A percentile compares a stretch with the other conserved stretches of the same genome.
phyloP scores from a whole-genome alignment of 2,113 vertebrate species.

The Epinephelus moara region DNA sequence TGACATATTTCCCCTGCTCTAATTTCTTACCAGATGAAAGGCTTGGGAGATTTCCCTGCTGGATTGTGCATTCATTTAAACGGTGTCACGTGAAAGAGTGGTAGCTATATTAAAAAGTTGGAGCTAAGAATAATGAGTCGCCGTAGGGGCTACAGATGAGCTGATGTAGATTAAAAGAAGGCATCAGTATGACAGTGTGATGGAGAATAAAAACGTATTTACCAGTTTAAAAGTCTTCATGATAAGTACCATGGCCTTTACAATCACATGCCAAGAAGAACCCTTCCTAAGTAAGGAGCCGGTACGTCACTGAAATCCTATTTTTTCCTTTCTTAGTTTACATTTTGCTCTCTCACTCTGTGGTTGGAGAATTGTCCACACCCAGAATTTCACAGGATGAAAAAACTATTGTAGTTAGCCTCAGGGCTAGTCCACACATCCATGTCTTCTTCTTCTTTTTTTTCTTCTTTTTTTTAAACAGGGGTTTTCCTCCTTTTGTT shows the following conservation, averaged over 20 bases:
- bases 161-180: constrained; percentile 44
- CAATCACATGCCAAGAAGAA: neutral
- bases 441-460: too few relatives aligned
- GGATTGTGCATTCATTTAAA: constrained; percentile 62
- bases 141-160: constrained; percentile 33
- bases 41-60: constrained; percentile 67
- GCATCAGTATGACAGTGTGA: constrained; percentile 26
- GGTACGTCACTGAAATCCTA: neutral
- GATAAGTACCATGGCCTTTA: neutral
- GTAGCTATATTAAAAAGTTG: constrained; percentile 36
- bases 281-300: neutral
- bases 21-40: constrained; percentile 70
- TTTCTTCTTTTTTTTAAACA: too few relatives aligned
- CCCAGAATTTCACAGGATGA: neutral
- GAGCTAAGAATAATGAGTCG: constrained; percentile 49
- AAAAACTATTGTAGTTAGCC: neutral
- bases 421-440: neutral
- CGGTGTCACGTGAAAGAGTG: constrained; percentile 39
- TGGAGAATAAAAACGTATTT: constrained; percentile 29
- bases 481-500: too few relatives aligned
- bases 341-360: neutral
- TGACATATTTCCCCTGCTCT: constrained; percentile 58
- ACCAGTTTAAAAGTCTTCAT: constrained; percentile 1
- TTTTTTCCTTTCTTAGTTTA: too few relatives aligned
- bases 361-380: neutral